Conservation (phyloP, 2,797 vertebrate species). For the Brotula barbata region DNA sequence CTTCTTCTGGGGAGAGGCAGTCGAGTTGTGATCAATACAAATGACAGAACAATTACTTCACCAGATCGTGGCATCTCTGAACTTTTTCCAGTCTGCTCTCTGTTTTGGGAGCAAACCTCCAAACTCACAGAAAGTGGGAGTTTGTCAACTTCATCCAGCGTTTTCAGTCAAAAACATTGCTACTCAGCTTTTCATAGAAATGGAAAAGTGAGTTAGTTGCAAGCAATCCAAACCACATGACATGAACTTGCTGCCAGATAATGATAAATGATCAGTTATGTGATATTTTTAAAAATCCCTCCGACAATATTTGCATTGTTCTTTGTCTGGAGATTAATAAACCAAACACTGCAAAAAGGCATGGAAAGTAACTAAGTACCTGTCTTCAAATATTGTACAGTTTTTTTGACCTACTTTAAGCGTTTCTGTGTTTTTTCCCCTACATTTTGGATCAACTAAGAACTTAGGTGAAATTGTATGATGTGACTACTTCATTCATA, state of each 20-base stretch:
- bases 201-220: not conserved
- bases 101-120: conserved; percentile 17
- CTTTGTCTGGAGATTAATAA: no score
- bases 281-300: not conserved
- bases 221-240: conserved; percentile 7
- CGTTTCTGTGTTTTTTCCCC: no score
- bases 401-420: no score
- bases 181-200: conserved; percentile 5
- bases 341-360: no score
- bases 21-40: conserved; percentile 36
- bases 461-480: no score
- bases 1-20: conserved; percentile 12
- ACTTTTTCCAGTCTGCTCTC: conserved; percentile 34
- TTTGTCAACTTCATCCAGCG: not conserved
- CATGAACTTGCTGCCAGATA: conserved; percentile 6
- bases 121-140: conserved; percentile 2
- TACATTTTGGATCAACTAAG: no score
- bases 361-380: no score
- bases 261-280: conserved; percentile 17
- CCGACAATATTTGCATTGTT: not conserved
- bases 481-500: no score
- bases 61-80: conserved; percentile 18
- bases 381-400: no score
- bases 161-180: conserved; percentile 8
- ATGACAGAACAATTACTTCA: conserved; percentile 25